Evolutionary conservation across 1,140 invertebrate species (phyloP).

Genomic region (Rhyacophila brunnea): DNA sequence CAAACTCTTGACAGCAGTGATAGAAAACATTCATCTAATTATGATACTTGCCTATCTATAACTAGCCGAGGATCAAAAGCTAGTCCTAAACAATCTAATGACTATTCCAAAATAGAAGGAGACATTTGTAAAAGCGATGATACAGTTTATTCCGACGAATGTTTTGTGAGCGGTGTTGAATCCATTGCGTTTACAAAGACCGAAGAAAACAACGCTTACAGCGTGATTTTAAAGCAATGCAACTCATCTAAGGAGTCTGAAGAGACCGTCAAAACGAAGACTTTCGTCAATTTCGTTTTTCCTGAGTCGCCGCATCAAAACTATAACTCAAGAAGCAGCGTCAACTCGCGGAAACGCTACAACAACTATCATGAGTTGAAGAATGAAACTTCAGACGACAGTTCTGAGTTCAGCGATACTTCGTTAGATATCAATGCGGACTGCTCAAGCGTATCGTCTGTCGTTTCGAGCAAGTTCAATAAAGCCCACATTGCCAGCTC

Average conservation of each 20-base stretch:
- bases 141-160: slow-evolving; percentile 14
- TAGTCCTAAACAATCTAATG: no score
- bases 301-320: slow-evolving; percentile 47
- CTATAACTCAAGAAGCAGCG: slow-evolving; percentile 44
- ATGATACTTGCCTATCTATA: no score
- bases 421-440: slow-evolving; percentile 14
- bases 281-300: slow-evolving; percentile 26
- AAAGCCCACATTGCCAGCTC: not conserved
- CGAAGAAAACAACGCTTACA: slow-evolving; percentile 29
- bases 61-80: no score
- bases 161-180: slow-evolving; percentile 46
- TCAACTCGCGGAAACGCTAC: slow-evolving; percentile 27
- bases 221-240: slow-evolving; percentile 19
- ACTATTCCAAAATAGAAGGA: no score
- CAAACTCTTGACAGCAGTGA: no score
- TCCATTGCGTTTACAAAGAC: slow-evolving; percentile 42
- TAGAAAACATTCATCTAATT: no score
- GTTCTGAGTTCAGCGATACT: not conserved
- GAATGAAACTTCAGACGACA: no score
- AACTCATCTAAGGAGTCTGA: not conserved
- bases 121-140: no score
- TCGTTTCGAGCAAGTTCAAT: slow-evolving; percentile 10
- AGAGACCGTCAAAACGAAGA: not conserved
- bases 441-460: slow-evolving; percentile 4
- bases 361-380: no score